Evolutionary conservation across 2,888 invertebrate genomes (phyloP).

Genomic region (Trissolcus japonicus): DNA sequence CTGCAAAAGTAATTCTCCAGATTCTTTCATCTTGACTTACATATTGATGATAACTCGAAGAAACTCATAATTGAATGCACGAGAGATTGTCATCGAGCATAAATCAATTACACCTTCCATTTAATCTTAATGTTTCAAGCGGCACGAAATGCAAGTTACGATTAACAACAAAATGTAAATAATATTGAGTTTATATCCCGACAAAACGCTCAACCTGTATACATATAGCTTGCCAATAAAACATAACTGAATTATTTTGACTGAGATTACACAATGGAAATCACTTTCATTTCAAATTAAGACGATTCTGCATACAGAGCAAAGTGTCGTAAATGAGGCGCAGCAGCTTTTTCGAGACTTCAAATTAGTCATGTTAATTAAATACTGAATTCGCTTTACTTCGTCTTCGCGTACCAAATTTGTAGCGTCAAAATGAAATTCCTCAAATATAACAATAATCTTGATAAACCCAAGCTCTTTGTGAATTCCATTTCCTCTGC

Average conservation of each 20-base stretch:
- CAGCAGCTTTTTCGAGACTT: too few species aligned
- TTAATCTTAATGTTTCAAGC: slow-evolving; percentile 11
- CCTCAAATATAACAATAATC: too few species aligned
- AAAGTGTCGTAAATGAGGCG: slow-evolving; percentile 5
- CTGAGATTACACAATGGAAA: slow-evolving; percentile 21
- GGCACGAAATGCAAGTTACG: slow-evolving; percentile 13
- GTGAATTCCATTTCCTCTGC: too few species aligned
- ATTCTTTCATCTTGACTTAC: too few species aligned
- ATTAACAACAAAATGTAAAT: slow-evolving; percentile 21
- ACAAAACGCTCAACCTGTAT: slow-evolving; percentile 17
- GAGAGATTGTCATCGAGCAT: neutral
- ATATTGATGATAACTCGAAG: too few species aligned
- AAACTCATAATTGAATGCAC: too few species aligned
- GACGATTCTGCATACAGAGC: slow-evolving; percentile 10
- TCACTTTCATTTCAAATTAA: slow-evolving; percentile 15
- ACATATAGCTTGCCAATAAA: slow-evolving; percentile 20
- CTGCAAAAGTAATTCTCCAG: neutral
- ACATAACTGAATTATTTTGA: slow-evolving; percentile 31
- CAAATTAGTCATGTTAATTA: too few species aligned
- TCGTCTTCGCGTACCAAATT: too few species aligned
- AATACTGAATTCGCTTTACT: too few species aligned
- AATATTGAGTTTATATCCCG: slow-evolving; percentile 21
- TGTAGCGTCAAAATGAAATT: too few species aligned
- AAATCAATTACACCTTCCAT: neutral
- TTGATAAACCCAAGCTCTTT: too few species aligned